phyloP scores from a whole-genome alignment of 2,797 vertebrate genomes.

The Sebastes alutus region DNA sequence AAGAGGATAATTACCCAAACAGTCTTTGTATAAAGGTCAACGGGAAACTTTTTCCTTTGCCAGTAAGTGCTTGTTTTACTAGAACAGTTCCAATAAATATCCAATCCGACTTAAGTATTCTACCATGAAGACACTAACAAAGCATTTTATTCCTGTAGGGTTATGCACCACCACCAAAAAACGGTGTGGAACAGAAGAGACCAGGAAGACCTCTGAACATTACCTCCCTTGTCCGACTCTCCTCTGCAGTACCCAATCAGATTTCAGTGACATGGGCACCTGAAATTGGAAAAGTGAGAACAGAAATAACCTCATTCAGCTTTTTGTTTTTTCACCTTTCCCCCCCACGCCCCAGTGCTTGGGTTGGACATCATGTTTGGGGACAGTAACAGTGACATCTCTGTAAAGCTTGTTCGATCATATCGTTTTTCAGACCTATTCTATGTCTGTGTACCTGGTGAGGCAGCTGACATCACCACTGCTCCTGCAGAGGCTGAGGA shows the following conservation, averaged over 20 bases:
- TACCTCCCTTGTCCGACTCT: constrained; percentile 92
- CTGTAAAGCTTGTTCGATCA: background rate
- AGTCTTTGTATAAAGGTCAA: constrained; percentile 98
- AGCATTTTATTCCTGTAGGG: constrained; percentile 78
- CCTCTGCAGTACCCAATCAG: constrained; percentile 97
- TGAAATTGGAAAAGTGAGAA: constrained; percentile 94
- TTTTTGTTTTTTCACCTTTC: background rate
- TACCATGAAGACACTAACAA: background rate
- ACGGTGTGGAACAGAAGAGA: constrained; percentile 96
- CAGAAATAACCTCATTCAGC: background rate
- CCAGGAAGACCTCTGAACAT: constrained; percentile 95
- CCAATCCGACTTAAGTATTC: background rate
- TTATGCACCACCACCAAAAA: constrained; percentile 94
- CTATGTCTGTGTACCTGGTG: constrained; percentile 96
- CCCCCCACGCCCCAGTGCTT: background rate
- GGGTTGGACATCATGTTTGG: background rate
- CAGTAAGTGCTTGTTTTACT: constrained; percentile 84
- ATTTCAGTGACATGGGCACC: constrained; percentile 97
- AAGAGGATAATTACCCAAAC: constrained; percentile 97
- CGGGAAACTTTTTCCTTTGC: constrained; percentile 95
- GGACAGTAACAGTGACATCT: background rate
- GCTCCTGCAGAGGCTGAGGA: constrained; percentile 93
- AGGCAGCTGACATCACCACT: constrained; percentile 95
- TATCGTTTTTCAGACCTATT: constrained; percentile 88
- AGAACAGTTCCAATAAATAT: background rate